Base-by-base conservation (phyloP, 1,140 invertebrate species). In the Anastrepha obliqua region DNA sequence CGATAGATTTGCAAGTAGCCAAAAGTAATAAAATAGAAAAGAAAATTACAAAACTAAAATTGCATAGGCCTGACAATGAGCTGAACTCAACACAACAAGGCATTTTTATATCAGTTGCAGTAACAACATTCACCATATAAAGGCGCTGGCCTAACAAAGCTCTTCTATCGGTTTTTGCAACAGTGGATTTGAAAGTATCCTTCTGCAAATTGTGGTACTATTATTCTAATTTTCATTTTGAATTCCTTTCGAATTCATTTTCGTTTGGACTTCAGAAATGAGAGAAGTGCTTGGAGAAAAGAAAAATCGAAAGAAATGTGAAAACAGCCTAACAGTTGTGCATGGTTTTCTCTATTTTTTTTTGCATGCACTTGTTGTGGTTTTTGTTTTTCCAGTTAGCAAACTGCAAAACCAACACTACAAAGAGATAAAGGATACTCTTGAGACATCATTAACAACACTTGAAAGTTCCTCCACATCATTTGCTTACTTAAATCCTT, bases 371-470 rank as follows among this genome's bases (percentile, higher is more conserved):
- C 9, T 15, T 62, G 29, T 62, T 62, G n/a, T 62, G 9, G 60
- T 62, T 62, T 17, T 62, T 62, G 9, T 55, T 55, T 55, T 55
- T 55, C 1, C 6, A 6, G 67, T 70, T 15, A 81, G 47, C 47
- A 81, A 6, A 81, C 15, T 5, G n/a, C 74, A 81, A 81, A 81
- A 81, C 39, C 47, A 81, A 51, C 51, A 81, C 4, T 20, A 29
- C 74, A 51, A 58, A 55, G 74, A 20, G 20, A 29, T 29, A 81
- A n/a, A 58, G 44, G 7, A 55, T 81, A 81, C 74, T 55, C 74
- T 81, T 81, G 74, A 81, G 74, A 81, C 74, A 81, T 81, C 74
- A 81, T 81, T 81, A 81, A 81, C 74, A 81, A 81, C 74, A 81
- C 74, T 81, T 20, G 17, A 58, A 55, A 55, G 67, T 74, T 74